Percentiles rank a stretch among this genome's conserved stretches.
phyloP scores from a whole-genome alignment of 2,888 invertebrate genomes.

The Mantis religiosa region DNA sequence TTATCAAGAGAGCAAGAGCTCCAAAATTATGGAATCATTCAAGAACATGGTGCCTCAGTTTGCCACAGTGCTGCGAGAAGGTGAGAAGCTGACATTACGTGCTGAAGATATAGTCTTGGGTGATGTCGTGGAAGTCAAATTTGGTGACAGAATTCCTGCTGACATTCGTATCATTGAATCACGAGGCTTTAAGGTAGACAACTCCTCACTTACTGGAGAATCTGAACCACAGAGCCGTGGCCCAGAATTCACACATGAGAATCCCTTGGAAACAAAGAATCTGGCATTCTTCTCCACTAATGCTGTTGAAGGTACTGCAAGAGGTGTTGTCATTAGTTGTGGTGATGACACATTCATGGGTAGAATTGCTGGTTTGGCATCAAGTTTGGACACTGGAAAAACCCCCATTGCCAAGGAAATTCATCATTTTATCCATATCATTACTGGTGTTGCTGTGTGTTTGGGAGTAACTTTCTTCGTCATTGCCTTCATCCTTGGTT shows the following conservation, averaged over 20 bases:
- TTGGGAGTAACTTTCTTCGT: constrained; percentile 95
- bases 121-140: constrained; percentile 97
- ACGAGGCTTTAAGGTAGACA: constrained; percentile 93
- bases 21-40: constrained; percentile 98
- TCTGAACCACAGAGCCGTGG: constrained; percentile 92
- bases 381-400: constrained; percentile 91
- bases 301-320: constrained; percentile 87
- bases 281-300: constrained; percentile 94
- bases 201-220: constrained; percentile 92
- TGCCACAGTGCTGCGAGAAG: constrained; percentile 90
- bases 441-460: constrained; percentile 94
- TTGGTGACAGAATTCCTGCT: constrained; percentile 97
- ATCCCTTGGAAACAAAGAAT: constrained; percentile 92
- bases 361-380: constrained; percentile 89
- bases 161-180: constrained; percentile 93
- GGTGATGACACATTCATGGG: constrained; percentile 97
- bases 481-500: constrained; percentile 95
- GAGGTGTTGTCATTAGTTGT: constrained; percentile 89
- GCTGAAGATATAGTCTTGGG: constrained; percentile 95
- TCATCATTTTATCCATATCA: constrained; percentile 97
- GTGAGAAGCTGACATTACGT: constrained; percentile 85
- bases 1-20: constrained; percentile 96
- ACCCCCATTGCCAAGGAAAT: constrained; percentile 99
- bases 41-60: constrained; percentile 94
- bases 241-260: constrained; percentile 87